Base-by-base conservation (phyloP, 1,140 invertebrate genomes). In the Wasmannia auropunctata region DNA sequence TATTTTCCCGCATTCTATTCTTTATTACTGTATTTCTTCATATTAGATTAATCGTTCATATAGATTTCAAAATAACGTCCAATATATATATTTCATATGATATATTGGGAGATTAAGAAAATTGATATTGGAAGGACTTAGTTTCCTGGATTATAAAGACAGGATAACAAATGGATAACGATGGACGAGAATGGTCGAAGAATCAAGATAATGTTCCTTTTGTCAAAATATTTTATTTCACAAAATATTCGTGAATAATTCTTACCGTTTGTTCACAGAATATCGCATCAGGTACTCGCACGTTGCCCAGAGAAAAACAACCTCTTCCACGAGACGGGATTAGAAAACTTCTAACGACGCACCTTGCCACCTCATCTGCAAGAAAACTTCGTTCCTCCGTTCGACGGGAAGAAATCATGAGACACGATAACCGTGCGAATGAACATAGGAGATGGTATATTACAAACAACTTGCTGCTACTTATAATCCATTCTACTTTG, bases 341-440 rank as follows among this genome's bases (percentile, higher is more conserved):
- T 74, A 83, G 72, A 79, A 85, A 85, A 76, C 72, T 85, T 77
- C n/a, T 11, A 76, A 75, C 31, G 58, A 77, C 58, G 72, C 72
- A 77, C 40, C 72, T 49, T 60, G 74, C 40, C 72, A 83, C 51
- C 28, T 74, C 37, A 74, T 83, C 79, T 58, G 67, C 67, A 72
- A 83, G 79, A 74, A 58, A 83, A 83, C 67, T 81, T 58, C 4
- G 11, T 28, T 31, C 34, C 37, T 74, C 51, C n/a, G 37, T 74
- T 83, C 67, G 46, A 83, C 67, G 51, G 2, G 51, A 83, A 83
- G 37, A 58, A 72, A 22, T 72, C 67, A 43, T 31, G 65, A 46
- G 37, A 58, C 28, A 46, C 37, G 3, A 72, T 46, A 34, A 49
- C 31, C 58, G 46, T 10, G 77, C 49, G 6, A 58, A 72, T n/a